Conservation (phyloP, 2,888 invertebrate species). For the Anarsia innoxiella region DNA sequence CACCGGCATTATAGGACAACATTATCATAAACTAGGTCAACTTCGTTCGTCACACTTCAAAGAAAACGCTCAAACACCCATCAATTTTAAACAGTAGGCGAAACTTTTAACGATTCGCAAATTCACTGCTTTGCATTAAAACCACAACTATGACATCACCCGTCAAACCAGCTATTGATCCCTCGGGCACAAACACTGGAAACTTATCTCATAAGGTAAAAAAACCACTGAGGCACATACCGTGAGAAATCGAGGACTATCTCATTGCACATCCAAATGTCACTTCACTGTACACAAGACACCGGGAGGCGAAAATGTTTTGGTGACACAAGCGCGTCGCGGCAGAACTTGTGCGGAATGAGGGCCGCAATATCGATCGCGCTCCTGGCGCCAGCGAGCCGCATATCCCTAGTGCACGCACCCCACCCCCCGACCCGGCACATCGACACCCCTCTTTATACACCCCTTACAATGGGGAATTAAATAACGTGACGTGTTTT, state of each 20-base stretch:
- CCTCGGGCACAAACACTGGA: constrained; percentile 31
- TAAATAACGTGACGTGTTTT: constrained; percentile 19
- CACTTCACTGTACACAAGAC: constrained; percentile 44
- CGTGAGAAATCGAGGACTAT: constrained; percentile 44
- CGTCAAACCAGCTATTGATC: constrained; percentile 47
- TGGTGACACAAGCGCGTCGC: constrained; percentile 49
- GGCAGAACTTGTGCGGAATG: constrained; percentile 46
- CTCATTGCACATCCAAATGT: constrained; percentile 52
- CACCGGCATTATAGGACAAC: too few relatives aligned
- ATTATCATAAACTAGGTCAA: too few relatives aligned
- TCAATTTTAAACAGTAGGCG: too few relatives aligned
- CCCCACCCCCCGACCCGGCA: constrained; percentile 44
- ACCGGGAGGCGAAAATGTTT: constrained; percentile 27
- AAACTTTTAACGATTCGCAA: too few relatives aligned
- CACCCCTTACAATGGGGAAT: constrained; percentile 35
- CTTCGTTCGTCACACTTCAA: too few relatives aligned
- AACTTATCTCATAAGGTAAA: constrained; percentile 18
- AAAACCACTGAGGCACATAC: constrained; percentile 37
- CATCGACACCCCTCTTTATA: constrained; percentile 41
- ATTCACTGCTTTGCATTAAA: too few relatives aligned
- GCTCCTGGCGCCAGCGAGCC: constrained; percentile 68
- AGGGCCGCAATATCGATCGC: constrained; percentile 61
- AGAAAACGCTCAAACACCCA: too few relatives aligned
- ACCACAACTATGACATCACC: constrained; percentile 42
- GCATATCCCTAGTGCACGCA: constrained; percentile 69